phyloP scores from a whole-genome alignment of 2,888 invertebrate species.

The Leptinotarsa haldemani region DNA sequence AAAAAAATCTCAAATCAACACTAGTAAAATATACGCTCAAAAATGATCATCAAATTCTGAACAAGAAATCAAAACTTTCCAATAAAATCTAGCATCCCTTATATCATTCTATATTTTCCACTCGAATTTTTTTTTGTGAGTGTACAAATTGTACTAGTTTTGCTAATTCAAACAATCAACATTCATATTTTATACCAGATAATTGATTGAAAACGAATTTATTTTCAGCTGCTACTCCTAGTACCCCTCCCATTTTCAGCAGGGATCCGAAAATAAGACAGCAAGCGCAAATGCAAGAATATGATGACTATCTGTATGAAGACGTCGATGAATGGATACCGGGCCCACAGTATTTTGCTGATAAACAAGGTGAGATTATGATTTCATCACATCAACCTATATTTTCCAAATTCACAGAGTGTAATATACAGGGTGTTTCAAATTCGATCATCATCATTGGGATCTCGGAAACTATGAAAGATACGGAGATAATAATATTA shows the following conservation, averaged over 20 bases:
- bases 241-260: slow-evolving; percentile 54
- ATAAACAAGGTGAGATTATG: slow-evolving; percentile 8
- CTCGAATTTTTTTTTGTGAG: neutral
- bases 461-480: too few relatives aligned
- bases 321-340: slow-evolving; percentile 17
- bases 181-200: too few relatives aligned
- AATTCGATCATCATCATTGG: too few relatives aligned
- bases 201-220: slow-evolving; percentile 14
- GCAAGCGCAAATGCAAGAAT: slow-evolving; percentile 19
- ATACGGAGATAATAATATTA: too few relatives aligned
- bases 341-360: slow-evolving; percentile 21
- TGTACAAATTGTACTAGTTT: neutral
- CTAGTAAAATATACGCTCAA: too few relatives aligned
- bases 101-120: neutral
- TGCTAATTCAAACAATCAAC: neutral
- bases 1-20: too few relatives aligned
- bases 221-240: slow-evolving; percentile 40
- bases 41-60: too few relatives aligned
- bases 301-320: slow-evolving; percentile 19
- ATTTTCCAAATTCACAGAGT: too few relatives aligned
- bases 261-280: slow-evolving; percentile 42
- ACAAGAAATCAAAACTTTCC: too few relatives aligned
- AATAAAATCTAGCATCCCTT: too few relatives aligned
- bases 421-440: too few relatives aligned
- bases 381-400: neutral